Evolutionary conservation across 1,140 invertebrate genomes (phyloP).

Genomic region (Drosophila carrolli): DNA sequence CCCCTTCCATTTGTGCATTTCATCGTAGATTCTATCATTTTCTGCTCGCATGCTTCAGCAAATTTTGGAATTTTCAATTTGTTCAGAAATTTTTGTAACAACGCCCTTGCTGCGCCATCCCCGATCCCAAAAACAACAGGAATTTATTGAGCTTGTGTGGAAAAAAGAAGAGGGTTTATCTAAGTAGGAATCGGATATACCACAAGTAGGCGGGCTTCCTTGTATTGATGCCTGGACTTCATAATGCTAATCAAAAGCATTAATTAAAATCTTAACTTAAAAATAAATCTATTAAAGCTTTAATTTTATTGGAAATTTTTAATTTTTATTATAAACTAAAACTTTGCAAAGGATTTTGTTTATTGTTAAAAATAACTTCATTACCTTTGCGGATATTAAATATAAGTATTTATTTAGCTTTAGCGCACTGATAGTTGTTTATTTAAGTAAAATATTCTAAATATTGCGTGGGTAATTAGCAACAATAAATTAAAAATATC

Average conservation of each 20-base stretch:
- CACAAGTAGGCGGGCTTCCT: slow-evolving; percentile 1
- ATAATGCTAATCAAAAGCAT: neutral
- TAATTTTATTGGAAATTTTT: too few relatives aligned
- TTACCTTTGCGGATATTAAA: too few relatives aligned
- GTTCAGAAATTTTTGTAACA: slow-evolving; percentile 77
- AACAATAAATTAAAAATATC: neutral
- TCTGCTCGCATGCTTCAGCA: slow-evolving; percentile 76
- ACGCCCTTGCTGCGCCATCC: neutral
- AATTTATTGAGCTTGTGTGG: slow-evolving; percentile 50
- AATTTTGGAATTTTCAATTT: slow-evolving; percentile 83
- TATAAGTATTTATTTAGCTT: too few relatives aligned
- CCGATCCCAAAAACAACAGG: slow-evolving; percentile 21
- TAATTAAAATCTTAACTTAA: too few relatives aligned
- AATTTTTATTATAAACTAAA: too few relatives aligned
- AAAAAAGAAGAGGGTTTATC: neutral
- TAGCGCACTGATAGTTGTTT: too few relatives aligned
- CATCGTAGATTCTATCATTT: slow-evolving; percentile 81
- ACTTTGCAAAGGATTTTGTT: too few relatives aligned
- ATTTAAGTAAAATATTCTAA: too few relatives aligned
- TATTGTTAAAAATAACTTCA: too few relatives aligned
- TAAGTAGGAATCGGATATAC: neutral
- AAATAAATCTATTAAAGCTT: too few relatives aligned
- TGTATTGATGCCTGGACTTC: neutral
- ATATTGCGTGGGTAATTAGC: too few relatives aligned
- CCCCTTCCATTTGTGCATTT: slow-evolving; percentile 66